A percentile compares a stretch with the other conserved stretches of the same genome.
These are phyloP conservation scores for Aegotheles bennettii DNA, from an alignment of 2,113 vertebrate genomes.

Conservation along the genomic window DNA sequence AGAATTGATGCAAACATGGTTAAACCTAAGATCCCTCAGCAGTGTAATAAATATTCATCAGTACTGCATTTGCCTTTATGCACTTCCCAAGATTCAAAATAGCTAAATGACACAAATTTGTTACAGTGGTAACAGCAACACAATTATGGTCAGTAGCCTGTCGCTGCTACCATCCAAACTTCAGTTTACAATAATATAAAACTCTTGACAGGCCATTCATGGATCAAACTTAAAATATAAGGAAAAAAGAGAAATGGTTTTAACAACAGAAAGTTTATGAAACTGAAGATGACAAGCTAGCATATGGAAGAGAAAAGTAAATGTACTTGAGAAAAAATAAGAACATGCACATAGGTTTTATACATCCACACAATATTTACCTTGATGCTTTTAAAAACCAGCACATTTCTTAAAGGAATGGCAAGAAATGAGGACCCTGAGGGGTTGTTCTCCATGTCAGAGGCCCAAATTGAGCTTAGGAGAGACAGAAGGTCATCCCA, in stretches of 20 bases:
- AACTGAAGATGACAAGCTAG: neutral
- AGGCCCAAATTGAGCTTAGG: neutral
- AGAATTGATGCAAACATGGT: conserved; percentile 8
- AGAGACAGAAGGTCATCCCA: neutral
- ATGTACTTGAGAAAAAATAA: neutral
- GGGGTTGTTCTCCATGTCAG: neutral
- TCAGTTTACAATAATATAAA: conserved; percentile 30
- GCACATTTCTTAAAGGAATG: neutral
- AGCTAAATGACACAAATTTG: conserved; percentile 57
- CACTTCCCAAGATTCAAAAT: conserved; percentile 52
- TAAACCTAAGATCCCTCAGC: conserved; percentile 26
- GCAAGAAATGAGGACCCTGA: neutral
- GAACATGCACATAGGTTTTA: neutral
- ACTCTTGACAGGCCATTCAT: conserved; percentile 53
- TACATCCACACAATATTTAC: neutral
- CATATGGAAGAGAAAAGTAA: neutral
- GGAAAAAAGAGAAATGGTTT: neutral
- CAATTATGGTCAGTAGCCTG: conserved; percentile 65
- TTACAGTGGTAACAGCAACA: conserved; percentile 54
- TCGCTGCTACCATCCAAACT: conserved; percentile 47
- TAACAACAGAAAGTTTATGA: neutral
- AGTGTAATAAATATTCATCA: conserved; percentile 32
- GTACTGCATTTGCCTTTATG: conserved; percentile 17
- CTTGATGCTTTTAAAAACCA: neutral
- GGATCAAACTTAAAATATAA: conserved; percentile 32